Conservation (phyloP, 2,113 vertebrate genomes). For the Parotia lawesii region DNA sequence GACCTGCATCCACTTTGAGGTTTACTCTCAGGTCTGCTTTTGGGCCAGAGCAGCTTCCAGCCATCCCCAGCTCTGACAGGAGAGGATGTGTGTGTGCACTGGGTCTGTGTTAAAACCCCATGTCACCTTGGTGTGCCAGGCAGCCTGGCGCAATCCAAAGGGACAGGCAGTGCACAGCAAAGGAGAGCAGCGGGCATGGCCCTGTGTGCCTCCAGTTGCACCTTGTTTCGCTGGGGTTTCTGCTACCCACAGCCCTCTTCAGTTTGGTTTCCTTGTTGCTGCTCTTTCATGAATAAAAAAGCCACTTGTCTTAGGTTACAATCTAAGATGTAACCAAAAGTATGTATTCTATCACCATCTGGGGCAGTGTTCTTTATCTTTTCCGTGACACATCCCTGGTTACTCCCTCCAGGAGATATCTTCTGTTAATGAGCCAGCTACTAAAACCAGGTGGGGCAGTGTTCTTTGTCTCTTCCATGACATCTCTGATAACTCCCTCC, state of each 20-base stretch:
- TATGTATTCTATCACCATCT: too few relatives aligned
- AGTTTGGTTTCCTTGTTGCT: background rate
- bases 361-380: too few relatives aligned
- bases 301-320: background rate
- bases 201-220: fast-evolving
- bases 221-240: background rate
- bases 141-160: background rate
- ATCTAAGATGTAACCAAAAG: too few relatives aligned
- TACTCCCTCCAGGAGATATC: too few relatives aligned
- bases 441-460: too few relatives aligned
- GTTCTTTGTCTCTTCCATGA: too few relatives aligned
- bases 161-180: background rate
- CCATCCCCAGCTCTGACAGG: background rate
- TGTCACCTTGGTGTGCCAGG: background rate
- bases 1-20: background rate
- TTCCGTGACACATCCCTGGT: too few relatives aligned
- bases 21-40: background rate
- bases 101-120: background rate
- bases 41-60: background rate
- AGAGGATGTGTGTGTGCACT: fast-evolving
- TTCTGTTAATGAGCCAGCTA: too few relatives aligned
- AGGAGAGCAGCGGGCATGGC: background rate
- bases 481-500: too few relatives aligned
- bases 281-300: background rate
- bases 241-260: background rate